A percentile compares a stretch with the other conserved stretches of the same genome.
These are phyloP conservation scores for Podilymbus podiceps DNA, from an alignment of 2,113 vertebrate species.

Conservation along the genomic window DNA sequence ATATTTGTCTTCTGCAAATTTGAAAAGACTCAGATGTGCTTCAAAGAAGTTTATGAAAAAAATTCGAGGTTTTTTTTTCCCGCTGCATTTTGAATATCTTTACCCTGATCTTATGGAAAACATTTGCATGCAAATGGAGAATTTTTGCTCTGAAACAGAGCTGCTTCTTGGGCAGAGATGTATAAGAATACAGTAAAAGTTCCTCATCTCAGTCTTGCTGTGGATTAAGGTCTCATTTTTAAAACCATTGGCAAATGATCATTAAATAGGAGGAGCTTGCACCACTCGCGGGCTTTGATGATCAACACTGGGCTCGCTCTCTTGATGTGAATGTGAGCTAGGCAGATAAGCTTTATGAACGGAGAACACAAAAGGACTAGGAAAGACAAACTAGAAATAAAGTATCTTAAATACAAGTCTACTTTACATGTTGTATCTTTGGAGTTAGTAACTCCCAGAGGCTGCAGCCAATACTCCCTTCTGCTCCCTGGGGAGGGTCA, in stretches of 20 bases:
- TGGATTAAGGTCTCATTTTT: neutral
- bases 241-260: neutral
- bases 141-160: neutral
- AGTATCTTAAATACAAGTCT: neutral
- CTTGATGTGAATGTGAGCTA: fast-evolving
- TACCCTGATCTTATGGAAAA: neutral
- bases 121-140: neutral
- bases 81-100: neutral
- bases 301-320: neutral
- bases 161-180: neutral
- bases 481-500: neutral
- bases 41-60: neutral
- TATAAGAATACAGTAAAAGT: neutral
- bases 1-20: conserved; percentile 25
- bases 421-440: neutral
- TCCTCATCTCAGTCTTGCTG: neutral
- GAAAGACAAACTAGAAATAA: neutral
- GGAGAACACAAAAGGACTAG: neutral
- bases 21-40: neutral
- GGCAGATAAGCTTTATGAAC: neutral
- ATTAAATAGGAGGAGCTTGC: neutral
- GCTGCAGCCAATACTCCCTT: neutral
- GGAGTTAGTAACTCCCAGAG: neutral
- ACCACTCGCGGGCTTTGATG: neutral
- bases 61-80: neutral